Evolutionary conservation across 2,113 vertebrate species (phyloP).

Genomic region (Salvelinus alpinus): DNA sequence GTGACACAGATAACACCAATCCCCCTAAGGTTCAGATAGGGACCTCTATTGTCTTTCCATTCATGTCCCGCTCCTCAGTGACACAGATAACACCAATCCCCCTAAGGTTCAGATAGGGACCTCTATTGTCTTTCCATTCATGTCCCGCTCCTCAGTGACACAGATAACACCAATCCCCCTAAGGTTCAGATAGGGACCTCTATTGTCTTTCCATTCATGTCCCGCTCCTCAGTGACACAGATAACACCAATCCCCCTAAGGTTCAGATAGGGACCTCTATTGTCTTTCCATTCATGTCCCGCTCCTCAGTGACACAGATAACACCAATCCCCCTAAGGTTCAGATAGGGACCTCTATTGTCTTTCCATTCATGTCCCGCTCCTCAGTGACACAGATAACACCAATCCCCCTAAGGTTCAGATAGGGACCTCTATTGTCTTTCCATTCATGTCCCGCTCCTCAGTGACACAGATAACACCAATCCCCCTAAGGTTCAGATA

Average conservation of each 20-base stretch:
- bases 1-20: background rate
- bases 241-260: background rate
- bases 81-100: background rate
- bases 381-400: background rate
- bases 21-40: background rate
- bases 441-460: background rate
- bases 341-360: background rate
- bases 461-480: background rate
- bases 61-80: background rate
- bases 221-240: background rate
- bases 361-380: background rate
- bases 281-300: background rate
- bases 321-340: background rate
- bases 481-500: background rate
- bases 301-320: background rate
- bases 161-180: background rate
- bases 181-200: background rate
- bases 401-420: background rate
- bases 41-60: background rate
- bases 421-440: background rate
- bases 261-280: background rate
- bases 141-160: background rate
- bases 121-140: background rate
- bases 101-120: background rate
- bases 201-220: background rate